Percentiles rank a stretch among this genome's conserved stretches.
Conservation (phyloP, 2,113 vertebrate genomes). For the Gorsachius goisagi region DNA sequence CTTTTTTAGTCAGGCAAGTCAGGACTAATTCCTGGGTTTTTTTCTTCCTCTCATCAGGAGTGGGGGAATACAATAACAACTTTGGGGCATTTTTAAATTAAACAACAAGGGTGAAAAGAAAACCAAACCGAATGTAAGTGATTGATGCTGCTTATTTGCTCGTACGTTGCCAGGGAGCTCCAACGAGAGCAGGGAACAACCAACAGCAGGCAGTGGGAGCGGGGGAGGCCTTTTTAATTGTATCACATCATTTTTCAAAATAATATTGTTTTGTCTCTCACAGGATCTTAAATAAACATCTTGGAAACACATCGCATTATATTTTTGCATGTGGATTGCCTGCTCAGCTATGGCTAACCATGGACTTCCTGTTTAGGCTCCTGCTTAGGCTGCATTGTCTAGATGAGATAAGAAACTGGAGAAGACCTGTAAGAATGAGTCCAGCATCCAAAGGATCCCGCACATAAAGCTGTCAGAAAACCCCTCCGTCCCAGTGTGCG, state of each 20-base stretch:
- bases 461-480: neutral
- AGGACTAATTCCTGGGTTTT: neutral
- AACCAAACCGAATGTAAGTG: constrained; percentile 4
- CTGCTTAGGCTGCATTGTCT: neutral
- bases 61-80: neutral
- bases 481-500: accelerated
- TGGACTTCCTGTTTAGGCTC: neutral
- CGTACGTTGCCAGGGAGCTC: constrained; percentile 15
- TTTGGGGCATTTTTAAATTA: constrained; percentile 57
- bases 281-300: neutral
- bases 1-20: neutral
- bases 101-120: constrained; percentile 16
- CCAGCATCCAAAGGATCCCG: neutral
- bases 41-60: constrained; percentile 12
- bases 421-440: neutral
- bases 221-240: constrained; percentile 13
- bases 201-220: neutral
- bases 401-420: neutral
- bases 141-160: constrained; percentile 56
- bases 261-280: neutral
- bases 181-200: constrained; percentile 12
- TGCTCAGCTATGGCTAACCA: neutral
- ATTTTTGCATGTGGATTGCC: neutral
- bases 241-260: neutral
- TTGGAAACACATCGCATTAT: neutral